Evolutionary conservation across 2,888 invertebrate species (phyloP), one percentile per base, ranked within the genome.

Genomic region (Stomorhina lunata): DNA sequence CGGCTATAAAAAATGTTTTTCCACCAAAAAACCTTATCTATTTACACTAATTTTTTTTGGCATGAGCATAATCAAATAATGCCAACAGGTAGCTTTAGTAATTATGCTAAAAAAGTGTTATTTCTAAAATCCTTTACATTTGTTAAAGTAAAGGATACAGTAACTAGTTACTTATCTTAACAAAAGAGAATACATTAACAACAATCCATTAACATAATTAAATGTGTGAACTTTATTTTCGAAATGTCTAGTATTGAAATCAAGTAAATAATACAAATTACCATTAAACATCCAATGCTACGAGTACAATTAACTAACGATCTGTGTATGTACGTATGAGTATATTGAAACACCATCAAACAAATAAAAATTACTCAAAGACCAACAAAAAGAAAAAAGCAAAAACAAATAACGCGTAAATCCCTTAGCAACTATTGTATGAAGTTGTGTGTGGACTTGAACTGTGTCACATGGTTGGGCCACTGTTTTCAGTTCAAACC

Each of bases 391-490:
- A 45, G 32, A n/a, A 40, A 40, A 29, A 65, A 45, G 48, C 27
- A 40, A 50, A 61, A 45, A n/a, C n/a, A n/a, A 57, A 40, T 22
- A 29, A 69, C 27, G 75, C 57, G 57, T 65, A 40, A 65, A 76
- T 76, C 76, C 80, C 80, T 71, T 34, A 65, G 80, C 55, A 71
- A 71, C 45, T 65, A 65, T 45, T 59, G 37, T 59, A 65, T 57
- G 32, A 65, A 71, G 48, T 80, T 65, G 25, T 71, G n/a, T n/a
- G 61, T 65, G 75, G 75, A 59, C 63, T 80, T 63, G 40, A 80
- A 76, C 80, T 43, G 65, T 76, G 71, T 80, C 76, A 76, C 65
- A 48, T 65, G 71, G 57, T 34, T 69, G 48, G 71, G 66, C 57
- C 50, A 66, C 50, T 72, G 66, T 72, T 79, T 79, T 59, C n/a